Base-by-base conservation (phyloP, 2,888 invertebrate genomes). In the Drosophila colorata region DNA sequence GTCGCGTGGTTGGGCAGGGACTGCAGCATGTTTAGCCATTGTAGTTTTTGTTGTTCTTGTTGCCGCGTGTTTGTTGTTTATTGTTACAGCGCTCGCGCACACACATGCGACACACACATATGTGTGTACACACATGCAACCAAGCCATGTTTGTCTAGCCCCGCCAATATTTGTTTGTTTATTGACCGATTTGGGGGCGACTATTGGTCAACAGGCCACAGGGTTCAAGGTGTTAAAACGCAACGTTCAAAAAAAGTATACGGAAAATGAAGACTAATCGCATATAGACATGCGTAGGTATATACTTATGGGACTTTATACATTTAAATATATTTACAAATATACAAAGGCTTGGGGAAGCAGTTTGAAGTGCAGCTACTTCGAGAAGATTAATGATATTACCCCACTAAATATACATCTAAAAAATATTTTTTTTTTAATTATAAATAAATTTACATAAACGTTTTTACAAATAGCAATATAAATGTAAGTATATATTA, bases 121-220 rank as follows among this genome's bases (percentile, higher is more conserved):
- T 11, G 16, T 4, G 11, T n/a, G 14, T 25, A 13, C 16, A 28
- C 4, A 11, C 25, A 55, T 20, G 38, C 63, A 52, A 48, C 20
- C 38, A 33, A 38, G 40, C 55, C n/a, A 11, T 82, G 87, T 76
- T 86, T 88, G 79, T 78, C 70, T 68, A 87, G 82, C 81, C 78
- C 69, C 72, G 67, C 78, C 72, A 68, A 76, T 65, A 57, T 75
- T 88, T 90, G 89, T 89, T 90, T 88, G 81, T 80, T 90, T 90
- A 88, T 90, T 88, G 85, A 79, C 74, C 87, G 81, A 87, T 85
- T 88, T 86, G 74, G 77, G 74, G 82, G 69, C 63, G 65, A 75
- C 79, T 78, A 78, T 79, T 78, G 79, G 77, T 74, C 73, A 87
- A 71, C 80, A 63, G 31, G 41, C 37, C 49, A 49, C 52, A 31